A percentile compares a stretch with the other conserved stretches of the same genome.
Evolutionary conservation across 2,797 vertebrate species (phyloP).

Genomic region (Dendrocincla fuliginosa): DNA sequence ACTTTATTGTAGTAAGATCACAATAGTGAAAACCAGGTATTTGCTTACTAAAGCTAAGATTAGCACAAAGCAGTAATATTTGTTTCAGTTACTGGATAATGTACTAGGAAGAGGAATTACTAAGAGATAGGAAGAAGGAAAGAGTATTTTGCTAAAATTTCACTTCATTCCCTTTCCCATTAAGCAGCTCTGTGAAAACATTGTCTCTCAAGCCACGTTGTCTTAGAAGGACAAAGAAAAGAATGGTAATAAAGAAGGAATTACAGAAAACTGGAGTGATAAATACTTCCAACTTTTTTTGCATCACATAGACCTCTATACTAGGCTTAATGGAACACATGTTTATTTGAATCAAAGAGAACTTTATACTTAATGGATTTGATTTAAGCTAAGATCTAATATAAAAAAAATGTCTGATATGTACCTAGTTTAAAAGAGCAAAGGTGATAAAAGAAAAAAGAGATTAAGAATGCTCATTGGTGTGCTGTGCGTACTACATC

Average conservation of each 20-base stretch:
- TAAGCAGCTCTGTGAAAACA: background rate
- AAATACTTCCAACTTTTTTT: constrained; percentile 1
- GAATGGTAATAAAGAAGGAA: constrained; percentile 50
- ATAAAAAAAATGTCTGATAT: constrained; percentile 19
- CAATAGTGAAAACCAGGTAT: background rate
- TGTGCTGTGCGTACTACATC: background rate
- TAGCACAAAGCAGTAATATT: background rate
- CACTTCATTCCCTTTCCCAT: background rate
- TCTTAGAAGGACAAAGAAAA: background rate
- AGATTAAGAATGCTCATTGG: background rate
- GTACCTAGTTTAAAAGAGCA: background rate
- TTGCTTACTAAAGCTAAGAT: background rate
- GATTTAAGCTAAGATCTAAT: constrained; percentile 16
- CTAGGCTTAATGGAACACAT: constrained; percentile 14
- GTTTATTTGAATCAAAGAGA: constrained; percentile 40
- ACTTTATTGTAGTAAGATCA: background rate
- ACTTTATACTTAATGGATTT: constrained; percentile 36
- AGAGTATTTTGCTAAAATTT: background rate
- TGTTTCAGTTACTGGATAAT: background rate
- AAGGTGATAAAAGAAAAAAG: background rate
- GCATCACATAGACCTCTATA: background rate
- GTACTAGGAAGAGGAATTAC: background rate
- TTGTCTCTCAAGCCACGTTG: background rate
- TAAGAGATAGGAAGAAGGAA: background rate
- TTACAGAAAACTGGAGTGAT: constrained; percentile 35